A percentile compares a stretch with the other conserved stretches of the same genome.
phyloP scores from a whole-genome alignment of 2,888 invertebrate genomes.

The Eupithecia vulgata region DNA sequence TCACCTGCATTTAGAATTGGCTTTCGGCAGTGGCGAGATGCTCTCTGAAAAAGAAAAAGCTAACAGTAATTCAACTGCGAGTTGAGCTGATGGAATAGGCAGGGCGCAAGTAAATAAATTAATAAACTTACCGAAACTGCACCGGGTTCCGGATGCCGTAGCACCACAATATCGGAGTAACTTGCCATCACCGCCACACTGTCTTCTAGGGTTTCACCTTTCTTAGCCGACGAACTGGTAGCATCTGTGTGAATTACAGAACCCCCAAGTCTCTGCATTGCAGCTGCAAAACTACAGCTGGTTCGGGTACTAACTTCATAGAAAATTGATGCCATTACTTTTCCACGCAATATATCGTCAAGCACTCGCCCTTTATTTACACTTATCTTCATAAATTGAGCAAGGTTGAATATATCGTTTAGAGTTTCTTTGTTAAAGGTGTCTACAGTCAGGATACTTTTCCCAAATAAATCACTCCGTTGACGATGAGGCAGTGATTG shows the following conservation, averaged over 20 bases:
- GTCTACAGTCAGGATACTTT: conserved; percentile 93
- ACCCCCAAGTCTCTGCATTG: conserved; percentile 98
- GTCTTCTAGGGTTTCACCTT: conserved; percentile 97
- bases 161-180: conserved; percentile 96
- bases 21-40: conserved; percentile 91
- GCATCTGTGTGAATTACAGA: conserved; percentile 95
- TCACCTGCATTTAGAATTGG: conserved; percentile 99
- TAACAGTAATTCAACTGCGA: background rate
- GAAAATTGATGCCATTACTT: conserved; percentile 97
- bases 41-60: conserved; percentile 84
- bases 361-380: conserved; percentile 92
- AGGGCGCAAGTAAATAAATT: background rate
- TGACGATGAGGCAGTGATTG: conserved; percentile 75
- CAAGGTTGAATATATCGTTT: conserved; percentile 96
- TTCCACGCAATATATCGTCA: conserved; percentile 94
- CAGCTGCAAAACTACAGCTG: conserved; percentile 97
- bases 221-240: conserved; percentile 95
- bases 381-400: conserved; percentile 92
- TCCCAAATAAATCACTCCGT: conserved; percentile 84
- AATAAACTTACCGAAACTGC: conserved; percentile 90
- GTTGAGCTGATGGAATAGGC: background rate
- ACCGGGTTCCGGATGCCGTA: conserved; percentile 96
- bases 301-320: conserved; percentile 99
- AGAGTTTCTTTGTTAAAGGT: conserved; percentile 94
- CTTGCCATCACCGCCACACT: conserved; percentile 94